These are phyloP conservation scores for Andrena flavipes DNA, from an alignment of 2,888 invertebrate species.

Conservation along the genomic window DNA sequence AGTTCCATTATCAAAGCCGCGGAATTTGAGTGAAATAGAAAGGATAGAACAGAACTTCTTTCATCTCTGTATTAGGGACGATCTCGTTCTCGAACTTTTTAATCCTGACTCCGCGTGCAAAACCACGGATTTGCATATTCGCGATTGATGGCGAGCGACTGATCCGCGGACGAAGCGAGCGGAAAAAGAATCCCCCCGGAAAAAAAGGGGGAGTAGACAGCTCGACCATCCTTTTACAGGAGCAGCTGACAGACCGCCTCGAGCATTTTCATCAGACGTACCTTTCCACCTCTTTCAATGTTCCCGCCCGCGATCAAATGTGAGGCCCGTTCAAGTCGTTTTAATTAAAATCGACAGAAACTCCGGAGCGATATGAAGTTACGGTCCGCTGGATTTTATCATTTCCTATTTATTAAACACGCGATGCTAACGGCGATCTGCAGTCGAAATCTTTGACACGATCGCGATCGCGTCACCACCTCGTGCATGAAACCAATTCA, in stretches of 20 bases:
- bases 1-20: neutral
- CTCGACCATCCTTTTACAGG: constrained; percentile 42
- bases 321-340: constrained; percentile 27
- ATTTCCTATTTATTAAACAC: constrained; percentile 11
- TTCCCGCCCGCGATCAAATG: constrained; percentile 39
- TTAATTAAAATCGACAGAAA: constrained; percentile 53
- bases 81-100: neutral
- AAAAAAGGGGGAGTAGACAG: constrained; percentile 28
- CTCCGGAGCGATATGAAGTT: constrained; percentile 9
- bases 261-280: constrained; percentile 57
- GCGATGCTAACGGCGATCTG: neutral
- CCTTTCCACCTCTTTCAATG: constrained; percentile 35
- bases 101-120: neutral
- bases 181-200: neutral
- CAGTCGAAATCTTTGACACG: neutral
- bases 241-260: constrained; percentile 49
- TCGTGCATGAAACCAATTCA: neutral
- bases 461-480: neutral
- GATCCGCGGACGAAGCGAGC: constrained; percentile 13
- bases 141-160: constrained; percentile 25
- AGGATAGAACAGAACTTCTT: neutral
- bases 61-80: neutral
- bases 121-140: neutral
- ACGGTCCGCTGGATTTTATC: constrained; percentile 1
- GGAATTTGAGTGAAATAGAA: neutral